Evolutionary conservation across 2,797 vertebrate genomes (phyloP).

Genomic region (Podarcis siculus): DNA sequence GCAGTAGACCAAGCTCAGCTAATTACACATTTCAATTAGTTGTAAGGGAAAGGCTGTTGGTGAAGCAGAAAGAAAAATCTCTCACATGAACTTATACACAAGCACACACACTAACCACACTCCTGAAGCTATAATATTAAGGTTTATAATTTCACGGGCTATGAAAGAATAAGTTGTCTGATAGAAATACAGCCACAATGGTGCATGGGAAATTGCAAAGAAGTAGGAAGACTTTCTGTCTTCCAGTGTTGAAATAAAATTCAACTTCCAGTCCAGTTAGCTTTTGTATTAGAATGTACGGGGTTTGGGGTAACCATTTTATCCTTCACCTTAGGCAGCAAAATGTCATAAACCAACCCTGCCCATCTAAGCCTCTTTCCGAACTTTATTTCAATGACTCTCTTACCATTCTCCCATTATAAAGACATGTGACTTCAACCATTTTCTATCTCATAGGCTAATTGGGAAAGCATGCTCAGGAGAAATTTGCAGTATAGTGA

Average conservation of each 20-base stretch:
- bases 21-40: constrained; percentile 1
- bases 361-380: background rate
- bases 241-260: background rate
- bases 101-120: too few relatives aligned
- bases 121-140: background rate
- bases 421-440: background rate
- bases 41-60: background rate
- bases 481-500: background rate
- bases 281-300: background rate
- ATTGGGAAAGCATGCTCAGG: background rate
- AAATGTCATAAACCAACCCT: background rate
- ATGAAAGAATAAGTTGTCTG: background rate
- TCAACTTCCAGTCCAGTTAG: background rate
- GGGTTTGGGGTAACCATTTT: background rate
- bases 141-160: background rate
- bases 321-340: background rate
- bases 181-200: background rate
- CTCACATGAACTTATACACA: background rate
- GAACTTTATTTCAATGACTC: background rate
- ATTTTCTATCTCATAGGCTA: background rate
- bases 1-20: background rate
- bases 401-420: background rate
- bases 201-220: background rate
- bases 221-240: too few relatives aligned
- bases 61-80: background rate